Base-by-base conservation (phyloP, 2,888 invertebrate species). In the Zaprionus bogoriensis region DNA sequence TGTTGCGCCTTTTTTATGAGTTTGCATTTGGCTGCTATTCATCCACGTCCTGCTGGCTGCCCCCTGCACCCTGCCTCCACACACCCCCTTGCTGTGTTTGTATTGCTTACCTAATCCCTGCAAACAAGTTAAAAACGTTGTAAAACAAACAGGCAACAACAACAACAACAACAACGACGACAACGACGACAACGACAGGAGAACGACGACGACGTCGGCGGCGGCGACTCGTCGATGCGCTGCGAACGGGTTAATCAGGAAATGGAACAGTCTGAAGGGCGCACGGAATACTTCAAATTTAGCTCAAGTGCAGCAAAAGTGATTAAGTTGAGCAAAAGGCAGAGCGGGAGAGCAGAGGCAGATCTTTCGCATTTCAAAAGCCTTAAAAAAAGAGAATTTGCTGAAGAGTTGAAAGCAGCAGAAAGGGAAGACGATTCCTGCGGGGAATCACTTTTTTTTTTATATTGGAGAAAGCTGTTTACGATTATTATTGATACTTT, bases 81-180 rank as follows among this genome's bases (percentile, higher is more conserved):
- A 42, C 12, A 2, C 45, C 4, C 7, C 25, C 32, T 41, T 59
- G 61, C 64, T 67, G 50, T 74, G 48, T 80, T 81, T 80, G 78
- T 69, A 66, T 80, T 83, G 70, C 64, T 84, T 78, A 81, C 71
- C 81, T 86, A 82, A 82, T 82, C 82, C 86, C 66, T 71, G 83
- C 83, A 86, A 86, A 83, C 82, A 83, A 86, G 86, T 69, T 80
- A 86, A 85, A 82, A 83, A 77, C 68, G 77, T 74, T 82, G 83
- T 85, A 85, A 85, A 74, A 79, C 86, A 82, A 82, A 85, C 81
- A 75, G 60, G 60, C 66, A 73, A 59, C 62, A 57, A 32, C 28
- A 28, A n/a, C n/a, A n/a, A 4, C 30, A 32, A 14, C 30, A 30
- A 12, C 27, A n/a, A 32, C 32, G 32, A 14, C 12, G 6, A 10